phyloP scores from a whole-genome alignment of 2,113 vertebrate genomes.

The Channa argus region DNA sequence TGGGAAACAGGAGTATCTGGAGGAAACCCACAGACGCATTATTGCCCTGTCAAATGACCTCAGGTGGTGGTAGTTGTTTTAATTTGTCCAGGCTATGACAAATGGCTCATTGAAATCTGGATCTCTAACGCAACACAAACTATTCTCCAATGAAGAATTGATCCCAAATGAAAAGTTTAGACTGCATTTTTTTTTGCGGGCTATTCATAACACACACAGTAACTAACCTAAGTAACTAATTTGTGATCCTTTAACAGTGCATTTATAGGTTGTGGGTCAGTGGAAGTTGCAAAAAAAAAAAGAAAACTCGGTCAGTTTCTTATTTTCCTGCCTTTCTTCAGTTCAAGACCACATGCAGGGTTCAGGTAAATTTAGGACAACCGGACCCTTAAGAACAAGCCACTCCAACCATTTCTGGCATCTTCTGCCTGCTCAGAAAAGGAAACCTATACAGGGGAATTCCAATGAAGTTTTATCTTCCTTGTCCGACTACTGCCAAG shows the following conservation, averaged over 20 bases:
- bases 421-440: slow-evolving; percentile 9
- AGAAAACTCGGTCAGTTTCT: background rate
- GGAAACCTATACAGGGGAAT: slow-evolving; percentile 47
- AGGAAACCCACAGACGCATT: no score
- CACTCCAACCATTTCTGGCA: slow-evolving; percentile 11
- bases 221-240: no score
- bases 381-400: background rate
- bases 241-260: background rate
- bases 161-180: no score
- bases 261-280: background rate
- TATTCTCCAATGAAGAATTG: no score
- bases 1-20: no score
- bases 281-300: background rate
- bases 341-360: background rate
- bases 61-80: no score
- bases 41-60: no score
- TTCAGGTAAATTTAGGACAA: background rate
- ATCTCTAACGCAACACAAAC: no score
- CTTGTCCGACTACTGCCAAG: slow-evolving; percentile 28
- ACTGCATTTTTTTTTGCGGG: no score
- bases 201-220: no score
- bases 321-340: background rate
- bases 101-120: no score
- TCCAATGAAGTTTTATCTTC: slow-evolving; percentile 38
- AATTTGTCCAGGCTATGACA: no score